Percentiles rank a stretch among this genome's conserved stretches.
Conservation (phyloP, 2,113 vertebrate species). For the Tragelaphus buxtoni region DNA sequence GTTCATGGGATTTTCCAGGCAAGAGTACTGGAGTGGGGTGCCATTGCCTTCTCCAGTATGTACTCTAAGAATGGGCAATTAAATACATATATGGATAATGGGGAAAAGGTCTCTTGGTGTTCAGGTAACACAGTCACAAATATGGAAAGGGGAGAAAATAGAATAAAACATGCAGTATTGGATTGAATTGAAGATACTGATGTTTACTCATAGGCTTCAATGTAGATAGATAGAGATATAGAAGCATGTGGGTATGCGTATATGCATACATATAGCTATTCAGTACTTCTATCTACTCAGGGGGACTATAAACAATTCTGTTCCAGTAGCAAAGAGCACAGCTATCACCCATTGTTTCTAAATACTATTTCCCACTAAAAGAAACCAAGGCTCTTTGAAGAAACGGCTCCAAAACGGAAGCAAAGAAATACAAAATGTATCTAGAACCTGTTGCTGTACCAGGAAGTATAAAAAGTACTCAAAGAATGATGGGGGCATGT, state of each 20-base stretch:
- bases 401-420: not conserved
- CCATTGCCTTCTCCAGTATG: not conserved
- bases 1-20: not conserved
- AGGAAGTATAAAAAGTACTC: not conserved
- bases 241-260: not conserved
- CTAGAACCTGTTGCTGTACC: not conserved
- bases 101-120: not conserved
- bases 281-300: not conserved
- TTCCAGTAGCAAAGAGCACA: not conserved
- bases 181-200: not conserved
- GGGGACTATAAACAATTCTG: not conserved
- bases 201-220: not conserved
- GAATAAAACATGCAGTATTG: not conserved
- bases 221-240: not conserved
- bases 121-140: slow-evolving; percentile 17
- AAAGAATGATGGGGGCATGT: not conserved
- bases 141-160: not conserved
- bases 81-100: not conserved
- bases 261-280: not conserved
- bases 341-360: not conserved
- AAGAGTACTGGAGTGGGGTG: not conserved
- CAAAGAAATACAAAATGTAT: not conserved
- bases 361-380: not conserved
- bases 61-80: not conserved
- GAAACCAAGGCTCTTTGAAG: not conserved